Evolutionary conservation across 1,140 invertebrate genomes (phyloP), one percentile per base, ranked within the genome.

Genomic region (Nixonia krombeini): DNA sequence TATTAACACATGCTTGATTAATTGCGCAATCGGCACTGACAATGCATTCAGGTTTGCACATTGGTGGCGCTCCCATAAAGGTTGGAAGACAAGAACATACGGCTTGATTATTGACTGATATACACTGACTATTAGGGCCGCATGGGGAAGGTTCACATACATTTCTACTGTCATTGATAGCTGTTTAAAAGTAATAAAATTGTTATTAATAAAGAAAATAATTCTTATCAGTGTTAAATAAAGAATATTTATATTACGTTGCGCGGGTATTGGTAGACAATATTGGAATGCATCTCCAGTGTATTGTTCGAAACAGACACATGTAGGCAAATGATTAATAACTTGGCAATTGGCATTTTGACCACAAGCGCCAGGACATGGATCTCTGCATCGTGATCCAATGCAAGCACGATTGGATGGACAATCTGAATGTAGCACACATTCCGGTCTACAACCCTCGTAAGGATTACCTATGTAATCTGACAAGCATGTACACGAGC

Each of bases 351-450:
- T 85, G 15, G 91, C 89, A 66, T 90, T 89, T 37, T 86, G 82
- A 33, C 92, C 93, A 81, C 94, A 95, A 17, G 90, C 89, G 13
- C 92, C 92, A 21, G 90, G 88, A 76, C 93, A 95, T 49, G 93
- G 93, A 80, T 92, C 90, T 51, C 80, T 82, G 83, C 93, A 95
- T 83, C 89, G 91, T 70, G 91, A 89, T 65, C 90, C 88, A 37
- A 92, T 86, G 77, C 93, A 95, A 33, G 91, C 92, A 64, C 89
- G 84, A 82, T 92, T 90, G 57, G 87, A 88, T 0, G 90, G 83
- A 78, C 93, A 95, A 83, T 94, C 92, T 26, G 90, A 89, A 76
- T 91, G 89, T 42, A 90, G 87, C 21, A 89, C 88, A 80, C 93
- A 94, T 86, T 94, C 91, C 38, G 93, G 92, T 45, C 91, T 87